Conservation (phyloP, 2,113 vertebrate species). For the Indicator maculatus region DNA sequence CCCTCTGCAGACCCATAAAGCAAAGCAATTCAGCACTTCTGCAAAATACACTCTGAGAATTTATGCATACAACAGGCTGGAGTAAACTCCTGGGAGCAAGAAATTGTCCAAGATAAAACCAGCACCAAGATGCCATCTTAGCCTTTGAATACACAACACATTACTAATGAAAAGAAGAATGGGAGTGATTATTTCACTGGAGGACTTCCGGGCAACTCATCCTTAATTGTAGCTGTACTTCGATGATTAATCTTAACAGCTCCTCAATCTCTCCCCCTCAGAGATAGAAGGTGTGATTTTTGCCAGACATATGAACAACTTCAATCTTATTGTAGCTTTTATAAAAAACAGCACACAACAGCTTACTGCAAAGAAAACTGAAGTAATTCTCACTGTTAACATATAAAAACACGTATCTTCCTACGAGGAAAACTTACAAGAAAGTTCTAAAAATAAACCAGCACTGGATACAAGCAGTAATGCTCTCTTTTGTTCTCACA, state of each 20-base stretch:
- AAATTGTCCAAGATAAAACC: background rate
- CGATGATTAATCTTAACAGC: constrained; percentile 36
- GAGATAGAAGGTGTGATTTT: background rate
- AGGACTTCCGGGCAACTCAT: constrained; percentile 52
- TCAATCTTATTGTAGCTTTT: background rate
- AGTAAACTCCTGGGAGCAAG: background rate
- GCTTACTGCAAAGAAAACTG: background rate
- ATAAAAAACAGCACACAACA: background rate
- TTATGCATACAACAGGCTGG: background rate
- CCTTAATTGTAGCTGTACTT: constrained; percentile 45
- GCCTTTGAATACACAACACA: background rate
- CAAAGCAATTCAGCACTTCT: background rate
- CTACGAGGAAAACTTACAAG: background rate
- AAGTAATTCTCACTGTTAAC: background rate
- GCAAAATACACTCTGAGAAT: background rate
- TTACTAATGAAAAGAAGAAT: constrained; percentile 32
- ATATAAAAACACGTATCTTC: background rate
- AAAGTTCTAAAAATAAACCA: background rate
- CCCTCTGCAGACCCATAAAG: background rate
- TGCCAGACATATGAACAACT: background rate
- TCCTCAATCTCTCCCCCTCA: background rate
- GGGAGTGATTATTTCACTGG: background rate
- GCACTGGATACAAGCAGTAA: background rate
- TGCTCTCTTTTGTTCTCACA: background rate
- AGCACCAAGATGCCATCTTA: background rate